Conservation (phyloP, 2,888 invertebrate species). For the Leptodirus hochenwartii region DNA sequence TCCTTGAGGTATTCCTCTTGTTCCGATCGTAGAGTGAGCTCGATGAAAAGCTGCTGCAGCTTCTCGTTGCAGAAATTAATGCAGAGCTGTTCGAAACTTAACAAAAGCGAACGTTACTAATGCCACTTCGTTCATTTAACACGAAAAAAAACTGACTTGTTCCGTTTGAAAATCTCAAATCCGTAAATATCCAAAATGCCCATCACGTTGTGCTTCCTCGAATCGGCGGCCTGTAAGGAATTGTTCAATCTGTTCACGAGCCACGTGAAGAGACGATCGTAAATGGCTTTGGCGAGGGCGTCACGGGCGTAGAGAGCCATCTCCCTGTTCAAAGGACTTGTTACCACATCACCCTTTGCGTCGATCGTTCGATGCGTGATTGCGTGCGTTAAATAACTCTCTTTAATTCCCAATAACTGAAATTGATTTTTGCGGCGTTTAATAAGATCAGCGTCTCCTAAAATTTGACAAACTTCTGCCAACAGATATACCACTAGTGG, state of each 20-base stretch:
- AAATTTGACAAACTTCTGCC: too few relatives aligned
- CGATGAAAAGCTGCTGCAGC: constrained; percentile 83
- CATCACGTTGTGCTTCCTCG: constrained; percentile 49
- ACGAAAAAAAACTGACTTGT: constrained; percentile 38
- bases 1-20: constrained; percentile 84
- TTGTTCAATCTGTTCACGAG: constrained; percentile 64
- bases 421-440: constrained; percentile 12
- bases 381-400: constrained; percentile 44
- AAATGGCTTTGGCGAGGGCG: constrained; percentile 79
- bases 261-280: constrained; percentile 84
- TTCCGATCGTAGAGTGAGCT: constrained; percentile 76
- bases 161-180: constrained; percentile 81
- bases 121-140: background rate
- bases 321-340: constrained; percentile 61
- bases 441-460: too few relatives aligned
- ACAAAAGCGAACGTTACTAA: constrained; percentile 12
- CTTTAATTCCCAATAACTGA: constrained; percentile 57
- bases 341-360: constrained; percentile 67
- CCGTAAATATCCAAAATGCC: constrained; percentile 90
- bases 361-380: constrained; percentile 75
- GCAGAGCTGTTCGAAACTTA: constrained; percentile 77
- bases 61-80: constrained; percentile 95
- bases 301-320: constrained; percentile 75
- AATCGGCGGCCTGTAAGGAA: constrained; percentile 42
- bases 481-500: too few relatives aligned